Conservation (phyloP, 2,113 vertebrate species). For the Ophthalmolycus amberensis region DNA sequence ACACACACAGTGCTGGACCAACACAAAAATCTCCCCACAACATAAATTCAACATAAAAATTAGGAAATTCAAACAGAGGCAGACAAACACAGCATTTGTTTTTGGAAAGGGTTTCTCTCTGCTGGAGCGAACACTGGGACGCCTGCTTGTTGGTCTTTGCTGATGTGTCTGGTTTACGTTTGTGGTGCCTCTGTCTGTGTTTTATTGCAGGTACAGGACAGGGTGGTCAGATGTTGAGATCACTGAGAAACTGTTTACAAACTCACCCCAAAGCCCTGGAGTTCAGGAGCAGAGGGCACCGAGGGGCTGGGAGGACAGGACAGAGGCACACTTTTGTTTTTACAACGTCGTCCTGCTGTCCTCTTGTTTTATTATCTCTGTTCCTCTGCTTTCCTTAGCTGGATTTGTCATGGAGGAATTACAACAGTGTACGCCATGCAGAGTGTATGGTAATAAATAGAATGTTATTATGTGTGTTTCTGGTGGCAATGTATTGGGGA, state of each 20-base stretch:
- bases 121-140: neutral
- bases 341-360: slow-evolving; percentile 13
- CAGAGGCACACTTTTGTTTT: slow-evolving; percentile 36
- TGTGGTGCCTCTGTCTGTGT: neutral
- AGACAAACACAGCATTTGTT: slow-evolving; percentile 31
- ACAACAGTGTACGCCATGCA: neutral
- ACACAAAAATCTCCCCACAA: slow-evolving; percentile 27
- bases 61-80: slow-evolving; percentile 31
- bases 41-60: slow-evolving; percentile 38
- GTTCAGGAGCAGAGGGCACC: slow-evolving; percentile 42
- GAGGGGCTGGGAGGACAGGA: slow-evolving; percentile 18
- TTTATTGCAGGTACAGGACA: slow-evolving; percentile 44
- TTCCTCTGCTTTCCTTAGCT: neutral
- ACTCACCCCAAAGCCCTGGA: slow-evolving; percentile 5
- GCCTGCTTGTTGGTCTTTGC: slow-evolving; percentile 11
- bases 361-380: neutral
- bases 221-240: slow-evolving; percentile 50
- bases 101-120: slow-evolving; percentile 22
- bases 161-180: slow-evolving; percentile 3
- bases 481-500: neutral
- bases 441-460: neutral
- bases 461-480: neutral
- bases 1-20: neutral
- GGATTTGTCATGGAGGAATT: neutral
- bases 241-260: slow-evolving; percentile 51